A percentile compares a stretch with the other conserved stretches of the same genome.
These are phyloP conservation scores for Aethina tumida DNA, from an alignment of 1,140 invertebrate species.

Conservation along the genomic window DNA sequence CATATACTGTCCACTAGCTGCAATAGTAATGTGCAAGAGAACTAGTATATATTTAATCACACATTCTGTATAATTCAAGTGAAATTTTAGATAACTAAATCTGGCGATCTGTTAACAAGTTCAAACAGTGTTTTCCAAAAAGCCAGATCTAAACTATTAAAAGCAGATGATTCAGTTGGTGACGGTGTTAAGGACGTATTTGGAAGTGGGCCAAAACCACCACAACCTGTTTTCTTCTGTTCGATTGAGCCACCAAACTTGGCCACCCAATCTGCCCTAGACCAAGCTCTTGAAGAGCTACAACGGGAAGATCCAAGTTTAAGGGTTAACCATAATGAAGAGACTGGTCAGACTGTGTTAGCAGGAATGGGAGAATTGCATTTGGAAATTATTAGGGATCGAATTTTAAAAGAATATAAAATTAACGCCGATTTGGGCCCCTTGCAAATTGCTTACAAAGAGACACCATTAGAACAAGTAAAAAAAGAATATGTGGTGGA, in stretches of 20 bases:
- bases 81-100: conserved; percentile 45
- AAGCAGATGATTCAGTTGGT: conserved; percentile 37
- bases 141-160: conserved; percentile 46
- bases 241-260: conserved; percentile 87
- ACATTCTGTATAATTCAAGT: no score
- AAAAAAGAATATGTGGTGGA: conserved; percentile 48
- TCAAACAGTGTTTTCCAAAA: conserved; percentile 42
- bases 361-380: conserved; percentile 96
- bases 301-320: conserved; percentile 92
- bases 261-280: conserved; percentile 63
- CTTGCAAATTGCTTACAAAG: conserved; percentile 89
- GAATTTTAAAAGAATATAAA: conserved; percentile 80
- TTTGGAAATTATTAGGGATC: conserved; percentile 85
- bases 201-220: conserved; percentile 54
- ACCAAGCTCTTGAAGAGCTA: conserved; percentile 74
- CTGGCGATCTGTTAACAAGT: conserved; percentile 77
- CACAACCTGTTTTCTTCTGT: conserved; percentile 95
- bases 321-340: conserved; percentile 58
- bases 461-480: conserved; percentile 49
- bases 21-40: no score
- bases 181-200: conserved; percentile 29
- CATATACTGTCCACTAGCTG: no score
- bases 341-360: conserved; percentile 80
- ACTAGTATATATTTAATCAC: no score
- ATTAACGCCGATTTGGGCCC: conserved; percentile 88